Base-by-base conservation (phyloP, 2,113 vertebrate genomes). In the Proteles cristata region DNA sequence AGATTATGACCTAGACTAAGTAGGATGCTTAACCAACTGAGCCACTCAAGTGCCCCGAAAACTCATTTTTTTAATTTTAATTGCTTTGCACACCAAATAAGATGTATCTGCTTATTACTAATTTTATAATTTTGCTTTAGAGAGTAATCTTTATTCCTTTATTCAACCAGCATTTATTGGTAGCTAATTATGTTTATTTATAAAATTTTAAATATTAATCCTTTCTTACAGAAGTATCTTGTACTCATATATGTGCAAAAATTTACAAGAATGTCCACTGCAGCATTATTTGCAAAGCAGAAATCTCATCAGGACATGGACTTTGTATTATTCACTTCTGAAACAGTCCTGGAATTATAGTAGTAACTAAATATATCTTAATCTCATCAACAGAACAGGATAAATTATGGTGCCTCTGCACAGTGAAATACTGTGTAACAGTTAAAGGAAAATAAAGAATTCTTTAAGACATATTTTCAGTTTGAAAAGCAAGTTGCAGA, bases 151-250 rank as follows among this genome's bases (percentile, higher is more conserved):
- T 89, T 85, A 89, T 80, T 88, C 28, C 45, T 95, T 86, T 48
- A 35, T 33, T 71, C 15, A 93, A 28, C 48, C 79, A 92, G 25
- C 85, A 74, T 48, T 50, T 86, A 26, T 43, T 68, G 19, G 74
- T 90, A 3, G 7, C 8, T 25, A 21, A 3, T 81, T 86, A 48
- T 93, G 63, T 84, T 84, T 69, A 35, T 55, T 26, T 33, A 79
- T 82, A 87, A 94, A 87, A 74, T 45, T 94, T 66, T 48, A 66
- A 87, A 73, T 69, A 7, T 25, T 58, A 74, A 28, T 61, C 15
- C 53, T 80, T 87, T 86, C 15, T 48, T 53, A 76, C n/a, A 61
- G 55, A 87, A 82, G 69, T 85, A 81, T 86, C 74, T 95, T 93
- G 2, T 0, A 33, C 0, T 93, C 14, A 43, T 5, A 23, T 69